Percentiles rank a stretch among this genome's conserved stretches.
These are phyloP conservation scores for Crossoptilon crossoptilon DNA, from an alignment of 2,797 vertebrate genomes.

Conservation along the genomic window DNA sequence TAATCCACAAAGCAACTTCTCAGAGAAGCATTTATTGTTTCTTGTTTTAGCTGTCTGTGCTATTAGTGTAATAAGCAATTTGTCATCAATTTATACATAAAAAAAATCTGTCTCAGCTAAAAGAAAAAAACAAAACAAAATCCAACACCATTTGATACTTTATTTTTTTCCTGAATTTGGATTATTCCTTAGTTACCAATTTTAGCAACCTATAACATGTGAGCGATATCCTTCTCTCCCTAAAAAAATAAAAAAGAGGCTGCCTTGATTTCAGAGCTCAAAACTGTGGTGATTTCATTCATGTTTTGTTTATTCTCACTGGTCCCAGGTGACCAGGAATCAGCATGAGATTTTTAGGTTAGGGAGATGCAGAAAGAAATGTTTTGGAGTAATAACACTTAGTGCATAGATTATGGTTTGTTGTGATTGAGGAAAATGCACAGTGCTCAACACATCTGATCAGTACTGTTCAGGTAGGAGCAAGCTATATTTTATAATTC, in stretches of 20 bases:
- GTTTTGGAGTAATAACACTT: background rate
- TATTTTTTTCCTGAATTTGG: background rate
- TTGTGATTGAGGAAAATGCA: background rate
- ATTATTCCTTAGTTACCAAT: background rate
- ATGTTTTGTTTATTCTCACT: background rate
- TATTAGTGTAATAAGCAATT: background rate
- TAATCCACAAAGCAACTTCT: slow-evolving; percentile 4
- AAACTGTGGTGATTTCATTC: background rate
- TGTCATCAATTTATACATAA: background rate
- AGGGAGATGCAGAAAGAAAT: background rate
- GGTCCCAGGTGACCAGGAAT: background rate
- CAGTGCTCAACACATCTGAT: background rate
- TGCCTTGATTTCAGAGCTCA: background rate
- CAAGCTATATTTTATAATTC: background rate
- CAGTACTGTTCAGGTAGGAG: background rate
- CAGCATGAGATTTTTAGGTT: background rate
- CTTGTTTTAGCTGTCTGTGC: background rate
- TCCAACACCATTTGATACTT: background rate
- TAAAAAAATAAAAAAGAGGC: background rate
- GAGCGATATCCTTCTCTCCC: fast-evolving
- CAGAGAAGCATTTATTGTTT: background rate
- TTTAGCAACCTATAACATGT: background rate
- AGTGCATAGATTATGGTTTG: fast-evolving
- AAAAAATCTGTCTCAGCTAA: background rate
- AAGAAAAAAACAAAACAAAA: background rate